phyloP scores from a whole-genome alignment of 2,113 vertebrate species.

The Silurus glanis region DNA sequence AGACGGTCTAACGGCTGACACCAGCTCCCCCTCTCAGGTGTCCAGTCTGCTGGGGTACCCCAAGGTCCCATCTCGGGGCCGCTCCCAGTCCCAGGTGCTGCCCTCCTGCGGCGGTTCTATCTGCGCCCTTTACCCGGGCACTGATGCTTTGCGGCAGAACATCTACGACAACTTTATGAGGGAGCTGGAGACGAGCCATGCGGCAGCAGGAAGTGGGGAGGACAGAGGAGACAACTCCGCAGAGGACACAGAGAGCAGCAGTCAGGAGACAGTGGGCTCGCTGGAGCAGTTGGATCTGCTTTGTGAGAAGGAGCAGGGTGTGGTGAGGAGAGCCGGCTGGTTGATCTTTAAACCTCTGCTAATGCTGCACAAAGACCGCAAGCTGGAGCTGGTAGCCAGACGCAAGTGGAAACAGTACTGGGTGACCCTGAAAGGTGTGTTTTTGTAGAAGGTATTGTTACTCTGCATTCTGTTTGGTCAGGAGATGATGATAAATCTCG shows the following conservation, averaged over 20 bases:
- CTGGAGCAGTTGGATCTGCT: constrained; percentile 90
- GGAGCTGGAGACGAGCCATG: constrained; percentile 81
- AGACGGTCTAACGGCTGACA: constrained; percentile 80
- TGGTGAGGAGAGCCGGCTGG: constrained; percentile 93
- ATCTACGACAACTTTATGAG: constrained; percentile 91
- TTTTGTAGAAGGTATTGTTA: constrained; percentile 67
- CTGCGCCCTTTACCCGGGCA: constrained; percentile 67
- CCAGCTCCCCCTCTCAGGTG: constrained; percentile 74
- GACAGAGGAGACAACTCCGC: constrained; percentile 67
- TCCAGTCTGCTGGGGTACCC: constrained; percentile 80
- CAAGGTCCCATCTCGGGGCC: constrained; percentile 37
- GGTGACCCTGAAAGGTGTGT: constrained; percentile 95
- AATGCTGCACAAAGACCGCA: constrained; percentile 92
- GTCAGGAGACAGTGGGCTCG: constrained; percentile 85
- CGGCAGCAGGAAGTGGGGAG: constrained; percentile 80
- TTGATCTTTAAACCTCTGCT: constrained; percentile 93
- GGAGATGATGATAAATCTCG: background rate
- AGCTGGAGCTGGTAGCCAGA: constrained; percentile 87
- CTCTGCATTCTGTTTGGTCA: background rate
- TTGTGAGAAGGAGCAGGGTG: constrained; percentile 93
- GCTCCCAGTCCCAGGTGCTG: constrained; percentile 60
- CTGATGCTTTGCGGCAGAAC: constrained; percentile 77
- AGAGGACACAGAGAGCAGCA: constrained; percentile 80
- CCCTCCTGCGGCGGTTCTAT: constrained; percentile 76
- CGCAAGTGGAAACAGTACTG: constrained; percentile 96